Base-by-base conservation (phyloP, 2,113 vertebrate genomes). In the Hippopotamus amphibius region DNA sequence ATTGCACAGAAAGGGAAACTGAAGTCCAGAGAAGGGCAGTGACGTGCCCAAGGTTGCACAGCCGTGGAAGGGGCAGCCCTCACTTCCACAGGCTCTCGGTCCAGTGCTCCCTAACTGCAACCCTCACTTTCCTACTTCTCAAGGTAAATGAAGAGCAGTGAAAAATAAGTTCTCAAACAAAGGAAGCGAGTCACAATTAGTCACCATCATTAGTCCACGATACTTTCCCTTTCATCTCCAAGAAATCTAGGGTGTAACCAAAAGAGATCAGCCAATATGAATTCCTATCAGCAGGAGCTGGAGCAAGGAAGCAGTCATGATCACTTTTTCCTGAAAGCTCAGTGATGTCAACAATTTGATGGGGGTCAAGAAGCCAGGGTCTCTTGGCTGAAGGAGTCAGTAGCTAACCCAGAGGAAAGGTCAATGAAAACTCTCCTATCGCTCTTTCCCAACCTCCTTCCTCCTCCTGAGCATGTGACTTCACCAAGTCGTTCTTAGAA, bases 201-300 rank as follows among this genome's bases (percentile, higher is more conserved):
- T 97, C 95, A 97, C 57, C 0, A 0, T 63, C 4, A 66, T 59
- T 17, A 41, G 95, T 53, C 74, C 76, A n/a, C 2, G n/a, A 88
- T 76, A 97, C 92, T 97, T 97, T 98, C 87, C 88, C 95, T 55
- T 16, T 68, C 88, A 90, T 92, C 93, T 93, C 96, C 92, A 77
- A 94, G 92, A 81, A 89, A 95, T 77, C 3, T 46, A 0, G 46
- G 33, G 79, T 81, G 63, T 91, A 88, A 95, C 93, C 71, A 6
- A 63, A 68, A 92, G 79, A 93, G 41, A 94, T 57, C 41, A 48
- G 89, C 93, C 76, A 53, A 11, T 55, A 46, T 2, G 79, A 95
- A 97, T 50, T 89, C 92, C 53, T 86, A 83, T 92, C 89, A 71
- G 86, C 90, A 48, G 69, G 50, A 65, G 28, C 4, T 48, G 41